These are phyloP conservation scores for Pseudochromis fuscus DNA, from an alignment of 2,797 vertebrate species.

Conservation along the genomic window DNA sequence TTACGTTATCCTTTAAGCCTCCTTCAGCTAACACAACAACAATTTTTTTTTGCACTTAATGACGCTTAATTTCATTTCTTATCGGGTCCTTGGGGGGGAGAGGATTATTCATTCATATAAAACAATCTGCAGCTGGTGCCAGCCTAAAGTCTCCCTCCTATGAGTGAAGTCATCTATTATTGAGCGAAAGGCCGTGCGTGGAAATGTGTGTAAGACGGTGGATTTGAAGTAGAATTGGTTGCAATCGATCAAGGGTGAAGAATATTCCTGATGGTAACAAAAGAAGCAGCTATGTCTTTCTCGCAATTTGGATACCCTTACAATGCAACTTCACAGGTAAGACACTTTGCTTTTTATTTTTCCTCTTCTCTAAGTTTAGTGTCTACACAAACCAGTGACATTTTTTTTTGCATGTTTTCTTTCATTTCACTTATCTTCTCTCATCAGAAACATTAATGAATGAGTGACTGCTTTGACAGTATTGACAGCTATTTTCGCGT, in stretches of 20 bases:
- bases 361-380: conserved; percentile 37
- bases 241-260: conserved; percentile 91
- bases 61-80: conserved; percentile 87
- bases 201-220: conserved; percentile 90
- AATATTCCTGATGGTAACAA: conserved; percentile 93
- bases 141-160: conserved; percentile 86
- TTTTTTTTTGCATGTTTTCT: conserved; percentile 32
- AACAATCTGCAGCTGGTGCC: conserved; percentile 87
- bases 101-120: conserved; percentile 90
- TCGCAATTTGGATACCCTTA: conserved; percentile 98
- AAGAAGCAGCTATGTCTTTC: conserved; percentile 97
- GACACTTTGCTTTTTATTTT: conserved; percentile 65
- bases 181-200: conserved; percentile 91
- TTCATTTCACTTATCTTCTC: conserved; percentile 32
- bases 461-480: conserved; percentile 40
- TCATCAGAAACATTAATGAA: conserved; percentile 28
- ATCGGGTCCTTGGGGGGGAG: conserved; percentile 83
- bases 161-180: conserved; percentile 94
- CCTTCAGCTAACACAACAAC: conserved; percentile 88
- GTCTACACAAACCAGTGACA: conserved; percentile 8
- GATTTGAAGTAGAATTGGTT: conserved; percentile 92
- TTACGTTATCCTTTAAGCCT: conserved; percentile 91
- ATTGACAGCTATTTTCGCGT: conserved; percentile 60
- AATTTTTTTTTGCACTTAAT: conserved; percentile 84
- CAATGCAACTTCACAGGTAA: conserved; percentile 97